A percentile compares a stretch with the other conserved stretches of the same genome.
These are phyloP conservation scores for Coreius guichenoti DNA, from an alignment of 2,797 vertebrate species.

Conservation along the genomic window DNA sequence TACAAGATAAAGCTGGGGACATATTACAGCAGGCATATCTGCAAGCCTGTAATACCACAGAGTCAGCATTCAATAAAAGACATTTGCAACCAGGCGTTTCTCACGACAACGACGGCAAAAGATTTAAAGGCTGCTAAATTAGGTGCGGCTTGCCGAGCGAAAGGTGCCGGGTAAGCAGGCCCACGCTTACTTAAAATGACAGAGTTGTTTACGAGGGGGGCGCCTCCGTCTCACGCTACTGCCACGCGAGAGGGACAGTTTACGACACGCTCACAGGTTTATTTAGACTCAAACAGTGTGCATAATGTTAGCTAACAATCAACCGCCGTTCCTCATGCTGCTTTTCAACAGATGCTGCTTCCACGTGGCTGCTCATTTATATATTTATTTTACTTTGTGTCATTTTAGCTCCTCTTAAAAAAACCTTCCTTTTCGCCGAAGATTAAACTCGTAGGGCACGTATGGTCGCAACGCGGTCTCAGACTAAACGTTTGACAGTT, in stretches of 20 bases:
- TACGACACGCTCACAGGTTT: conserved; percentile 78
- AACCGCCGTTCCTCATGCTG: conserved; percentile 72
- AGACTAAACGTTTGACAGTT: conserved; percentile 67
- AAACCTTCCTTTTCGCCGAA: conserved; percentile 10
- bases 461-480: background rate
- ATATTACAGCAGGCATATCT: conserved; percentile 85
- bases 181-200: conserved; percentile 85
- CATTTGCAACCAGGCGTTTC: conserved; percentile 87
- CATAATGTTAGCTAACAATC: conserved; percentile 81
- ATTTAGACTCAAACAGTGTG: conserved; percentile 80
- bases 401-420: conserved; percentile 62
- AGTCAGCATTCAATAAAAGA: conserved; percentile 89
- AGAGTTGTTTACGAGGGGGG: conserved; percentile 82
- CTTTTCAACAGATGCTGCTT: conserved; percentile 65
- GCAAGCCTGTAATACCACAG: conserved; percentile 84
- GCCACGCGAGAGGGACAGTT: conserved; percentile 72
- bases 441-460: conserved; percentile 4
- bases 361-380: conserved; percentile 31
- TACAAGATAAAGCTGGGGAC: conserved; percentile 86
- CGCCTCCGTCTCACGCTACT: conserved; percentile 67
- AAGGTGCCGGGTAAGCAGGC: conserved; percentile 86
- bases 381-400: conserved; percentile 54
- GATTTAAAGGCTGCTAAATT: conserved; percentile 90
- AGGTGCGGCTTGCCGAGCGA: conserved; percentile 79
- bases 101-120: conserved; percentile 81